Conservation (phyloP, 2,113 vertebrate species). For the Xenopus tropicalis region UCB_Xtro_10.0 CM004445.2:102540001-102540500, state of each 20-base stretch:
- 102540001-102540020: too few relatives aligned
- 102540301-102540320: conserved; percentile 38
- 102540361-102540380: conserved; percentile 1
- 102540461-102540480: too few relatives aligned
- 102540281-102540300: conserved; percentile 37
- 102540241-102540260: conserved; percentile 31
- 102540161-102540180: not conserved
- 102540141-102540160: not conserved
- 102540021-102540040: too few relatives aligned
- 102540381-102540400: conserved; percentile 11
- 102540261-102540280: conserved; percentile 37
- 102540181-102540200: conserved; percentile 1
- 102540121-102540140: too few relatives aligned
- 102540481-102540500: too few relatives aligned
- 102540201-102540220: conserved; percentile 10
- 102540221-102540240: conserved; percentile 17
- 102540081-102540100: too few relatives aligned
- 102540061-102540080: too few relatives aligned
- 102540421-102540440: not conserved
- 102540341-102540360: conserved; percentile 27
- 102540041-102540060: too few relatives aligned
- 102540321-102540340: conserved; percentile 35
- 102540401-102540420: not conserved
- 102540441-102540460: too few relatives aligned
- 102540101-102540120: too few relatives aligned